phyloP scores from a whole-genome alignment of 2,113 vertebrate genomes.

The Porphyrio hochstetteri region DNA sequence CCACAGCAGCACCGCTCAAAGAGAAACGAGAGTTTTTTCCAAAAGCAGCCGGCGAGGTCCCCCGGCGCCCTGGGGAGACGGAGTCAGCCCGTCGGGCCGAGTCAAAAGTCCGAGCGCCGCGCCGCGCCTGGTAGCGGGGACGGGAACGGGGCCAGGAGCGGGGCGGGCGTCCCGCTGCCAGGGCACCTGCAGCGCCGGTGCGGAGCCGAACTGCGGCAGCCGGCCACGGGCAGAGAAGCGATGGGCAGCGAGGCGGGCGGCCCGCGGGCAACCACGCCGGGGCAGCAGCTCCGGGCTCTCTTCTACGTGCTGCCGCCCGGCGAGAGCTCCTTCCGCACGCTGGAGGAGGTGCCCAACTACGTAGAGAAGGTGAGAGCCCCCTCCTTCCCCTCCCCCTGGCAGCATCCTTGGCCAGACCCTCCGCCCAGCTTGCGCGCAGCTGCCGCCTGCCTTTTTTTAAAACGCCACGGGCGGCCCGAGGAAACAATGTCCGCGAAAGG shows the following conservation, averaged over 20 bases:
- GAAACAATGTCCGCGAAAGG: fast-evolving
- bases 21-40: not conserved
- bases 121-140: not conserved
- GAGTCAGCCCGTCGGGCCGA: fast-evolving
- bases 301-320: slow-evolving; percentile 83
- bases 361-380: slow-evolving; percentile 83
- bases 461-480: fast-evolving
- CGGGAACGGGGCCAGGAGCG: not conserved
- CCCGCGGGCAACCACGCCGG: slow-evolving; percentile 1
- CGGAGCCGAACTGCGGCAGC: not conserved
- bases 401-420: not conserved
- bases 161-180: not conserved
- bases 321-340: slow-evolving; percentile 80
- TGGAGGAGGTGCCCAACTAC: slow-evolving; percentile 86
- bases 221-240: not conserved
- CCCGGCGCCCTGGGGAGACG: fast-evolving
- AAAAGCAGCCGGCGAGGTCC: fast-evolving
- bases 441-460: not conserved
- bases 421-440: not conserved
- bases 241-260: not conserved
- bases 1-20: fast-evolving
- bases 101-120: not conserved
- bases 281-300: slow-evolving; percentile 76
- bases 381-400: not conserved
- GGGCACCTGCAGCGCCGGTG: not conserved